Conservation (phyloP, 2,888 invertebrate genomes). For the Mythimna ferrago region DNA sequence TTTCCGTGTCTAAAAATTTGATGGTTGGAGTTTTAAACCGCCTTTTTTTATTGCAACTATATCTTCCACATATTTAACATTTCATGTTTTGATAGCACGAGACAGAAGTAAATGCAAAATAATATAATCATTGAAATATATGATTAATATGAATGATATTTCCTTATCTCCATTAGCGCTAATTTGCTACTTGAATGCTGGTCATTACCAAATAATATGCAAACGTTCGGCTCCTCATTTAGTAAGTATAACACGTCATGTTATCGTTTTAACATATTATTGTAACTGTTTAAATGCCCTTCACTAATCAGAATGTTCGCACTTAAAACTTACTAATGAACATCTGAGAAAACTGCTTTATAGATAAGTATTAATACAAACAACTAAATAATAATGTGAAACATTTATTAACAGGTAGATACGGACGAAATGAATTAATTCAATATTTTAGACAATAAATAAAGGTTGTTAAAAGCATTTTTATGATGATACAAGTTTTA, state of each 20-base stretch:
- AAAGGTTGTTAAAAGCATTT: slow-evolving; percentile 85
- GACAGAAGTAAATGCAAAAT: slow-evolving; percentile 8
- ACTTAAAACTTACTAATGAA: slow-evolving; percentile 55
- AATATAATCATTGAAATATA: slow-evolving; percentile 11
- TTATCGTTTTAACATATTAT: slow-evolving; percentile 55
- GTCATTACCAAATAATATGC: slow-evolving; percentile 49
- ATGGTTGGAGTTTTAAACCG: background rate
- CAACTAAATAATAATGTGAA: slow-evolving; percentile 64
- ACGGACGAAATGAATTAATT: slow-evolving; percentile 78
- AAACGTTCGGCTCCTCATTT: slow-evolving; percentile 31
- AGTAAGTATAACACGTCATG: slow-evolving; percentile 22
- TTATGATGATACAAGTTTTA: slow-evolving; percentile 86
- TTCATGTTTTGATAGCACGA: slow-evolving; percentile 3
- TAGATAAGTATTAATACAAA: slow-evolving; percentile 42
- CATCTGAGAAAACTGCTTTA: slow-evolving; percentile 44
- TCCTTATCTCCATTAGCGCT: slow-evolving; percentile 41
- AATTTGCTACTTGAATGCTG: slow-evolving; percentile 50
- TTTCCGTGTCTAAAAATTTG: background rate
- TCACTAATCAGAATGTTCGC: slow-evolving; percentile 55
- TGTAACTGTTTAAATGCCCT: slow-evolving; percentile 51
- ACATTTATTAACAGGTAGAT: slow-evolving; percentile 69
- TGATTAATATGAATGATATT: slow-evolving; percentile 26
- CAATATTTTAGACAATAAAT: slow-evolving; percentile 83
- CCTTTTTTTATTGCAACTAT: slow-evolving; percentile 2
- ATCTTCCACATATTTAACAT: slow-evolving; percentile 13